A percentile compares a stretch with the other conserved stretches of the same genome.
phyloP scores from a whole-genome alignment of 30 jellyfish, hydroid and myxozoan genomes.

The Pelagia noctiluca region DNA sequence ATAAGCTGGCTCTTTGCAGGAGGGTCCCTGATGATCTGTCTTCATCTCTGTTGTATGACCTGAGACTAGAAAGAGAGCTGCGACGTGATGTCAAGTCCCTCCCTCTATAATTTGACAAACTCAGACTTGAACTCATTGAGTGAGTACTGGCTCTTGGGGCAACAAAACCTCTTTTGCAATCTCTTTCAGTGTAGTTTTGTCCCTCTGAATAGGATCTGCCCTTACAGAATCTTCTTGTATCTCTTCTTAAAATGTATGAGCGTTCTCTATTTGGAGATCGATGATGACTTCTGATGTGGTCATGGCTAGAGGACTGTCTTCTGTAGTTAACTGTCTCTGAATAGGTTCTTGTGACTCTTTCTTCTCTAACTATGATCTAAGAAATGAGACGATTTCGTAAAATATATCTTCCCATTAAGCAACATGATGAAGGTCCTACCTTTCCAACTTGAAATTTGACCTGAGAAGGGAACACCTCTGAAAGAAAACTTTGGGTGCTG shows the following conservation, averaged over 20 bases:
- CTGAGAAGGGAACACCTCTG: no score
- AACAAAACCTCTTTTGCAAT: not conserved
- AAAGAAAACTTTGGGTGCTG: no score
- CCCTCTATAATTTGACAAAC: no score
- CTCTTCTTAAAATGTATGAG: not conserved
- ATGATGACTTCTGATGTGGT: not conserved
- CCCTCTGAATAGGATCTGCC: conserved; percentile 4
- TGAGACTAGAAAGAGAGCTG: not conserved
- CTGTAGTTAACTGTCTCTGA: conserved; percentile 32
- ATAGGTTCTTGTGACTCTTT: conserved; percentile 55
- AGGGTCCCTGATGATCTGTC: no score
- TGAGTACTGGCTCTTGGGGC: not conserved
- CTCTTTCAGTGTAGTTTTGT: not conserved
- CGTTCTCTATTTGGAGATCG: not conserved
- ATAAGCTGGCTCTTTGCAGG: no score
- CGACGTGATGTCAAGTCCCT: not conserved
- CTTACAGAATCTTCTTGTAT: not conserved
- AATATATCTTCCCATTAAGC: no score
- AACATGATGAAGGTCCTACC: no score
- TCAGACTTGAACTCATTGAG: no score
- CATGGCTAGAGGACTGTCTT: not conserved
- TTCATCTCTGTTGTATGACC: no score
- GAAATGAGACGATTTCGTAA: no score
- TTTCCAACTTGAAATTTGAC: no score
- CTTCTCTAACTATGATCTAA: conserved; percentile 22